A percentile compares a stretch with the other conserved stretches of the same genome.
phyloP scores from a whole-genome alignment of 2,888 invertebrate species.

The Lasioglossum marginatum region DNA sequence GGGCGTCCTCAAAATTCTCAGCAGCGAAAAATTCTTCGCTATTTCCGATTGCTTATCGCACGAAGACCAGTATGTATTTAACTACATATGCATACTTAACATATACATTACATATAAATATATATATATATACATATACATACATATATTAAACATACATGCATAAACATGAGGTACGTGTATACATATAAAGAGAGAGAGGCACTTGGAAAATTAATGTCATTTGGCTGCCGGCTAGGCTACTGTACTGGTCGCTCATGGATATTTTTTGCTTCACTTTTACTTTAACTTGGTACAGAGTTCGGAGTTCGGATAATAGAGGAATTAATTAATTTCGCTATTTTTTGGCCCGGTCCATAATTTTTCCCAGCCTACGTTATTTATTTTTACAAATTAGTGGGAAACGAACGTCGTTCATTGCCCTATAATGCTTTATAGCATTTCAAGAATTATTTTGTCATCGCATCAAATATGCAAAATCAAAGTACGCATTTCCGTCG shows the following conservation, averaged over 20 bases:
- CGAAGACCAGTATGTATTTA: conserved; percentile 73
- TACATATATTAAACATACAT: conserved; percentile 40
- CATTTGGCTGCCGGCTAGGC: conserved; percentile 20
- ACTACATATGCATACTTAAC: conserved; percentile 58
- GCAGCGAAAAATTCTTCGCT: conserved; percentile 59
- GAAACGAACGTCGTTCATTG: background rate
- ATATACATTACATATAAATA: conserved; percentile 47
- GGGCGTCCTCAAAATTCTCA: conserved; percentile 73
- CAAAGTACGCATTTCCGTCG: too few relatives aligned
- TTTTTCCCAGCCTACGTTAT: too few relatives aligned
- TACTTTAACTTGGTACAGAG: background rate
- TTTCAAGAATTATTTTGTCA: too few relatives aligned
- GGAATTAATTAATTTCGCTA: too few relatives aligned
- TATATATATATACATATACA: conserved; percentile 24
- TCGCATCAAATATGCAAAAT: too few relatives aligned
- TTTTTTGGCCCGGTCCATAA: too few relatives aligned
- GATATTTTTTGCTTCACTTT: background rate
- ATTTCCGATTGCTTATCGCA: conserved; percentile 63
- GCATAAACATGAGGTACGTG: conserved; percentile 35
- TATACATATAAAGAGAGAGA: conserved; percentile 32
- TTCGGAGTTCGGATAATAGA: too few relatives aligned
- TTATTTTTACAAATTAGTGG: background rate
- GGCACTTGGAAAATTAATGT: conserved; percentile 23
- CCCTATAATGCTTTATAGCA: too few relatives aligned
- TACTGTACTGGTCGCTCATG: background rate